These are phyloP conservation scores for Diorhabda sublineata DNA, from an alignment of 1,140 invertebrate species.

Conservation along the genomic window DNA sequence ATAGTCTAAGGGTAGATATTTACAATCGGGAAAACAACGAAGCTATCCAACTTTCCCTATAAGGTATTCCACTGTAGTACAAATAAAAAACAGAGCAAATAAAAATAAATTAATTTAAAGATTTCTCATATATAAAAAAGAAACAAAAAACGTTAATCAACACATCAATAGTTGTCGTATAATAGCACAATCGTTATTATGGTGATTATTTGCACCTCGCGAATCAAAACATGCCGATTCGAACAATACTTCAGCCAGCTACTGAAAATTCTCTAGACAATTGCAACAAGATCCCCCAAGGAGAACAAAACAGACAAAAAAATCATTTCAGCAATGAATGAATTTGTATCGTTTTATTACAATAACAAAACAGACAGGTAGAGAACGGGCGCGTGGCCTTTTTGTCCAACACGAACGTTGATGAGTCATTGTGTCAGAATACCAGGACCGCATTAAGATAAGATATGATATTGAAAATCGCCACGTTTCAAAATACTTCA, in stretches of 20 bases:
- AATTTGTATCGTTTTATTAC: neutral
- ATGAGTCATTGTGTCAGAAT: neutral
- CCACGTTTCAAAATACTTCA: neutral
- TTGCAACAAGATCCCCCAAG: slow-evolving; percentile 1
- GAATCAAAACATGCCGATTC: neutral
- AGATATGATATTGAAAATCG: neutral
- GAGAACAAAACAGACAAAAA: slow-evolving; percentile 2
- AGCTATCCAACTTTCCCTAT: too few species aligned
- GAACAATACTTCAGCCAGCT: neutral
- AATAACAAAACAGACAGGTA: slow-evolving; percentile 2
- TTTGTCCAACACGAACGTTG: slow-evolving; percentile 2
- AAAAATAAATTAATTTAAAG: too few species aligned
- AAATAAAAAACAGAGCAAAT: too few species aligned
- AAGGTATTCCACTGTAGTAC: too few species aligned
- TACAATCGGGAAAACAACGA: too few species aligned
- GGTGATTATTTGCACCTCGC: neutral
- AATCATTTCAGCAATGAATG: neutral
- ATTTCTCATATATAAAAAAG: too few species aligned
- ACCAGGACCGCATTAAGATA: neutral
- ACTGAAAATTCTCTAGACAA: neutral
- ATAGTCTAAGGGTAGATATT: too few species aligned
- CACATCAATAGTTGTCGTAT: too few species aligned
- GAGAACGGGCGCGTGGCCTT: slow-evolving; percentile 1
- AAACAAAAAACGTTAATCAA: too few species aligned
- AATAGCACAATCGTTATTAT: too few species aligned